Evolutionary conservation across 30 jellyfish, hydroid and myxozoan species (phyloP).

Genomic region (Aurelia sp.): DNA sequence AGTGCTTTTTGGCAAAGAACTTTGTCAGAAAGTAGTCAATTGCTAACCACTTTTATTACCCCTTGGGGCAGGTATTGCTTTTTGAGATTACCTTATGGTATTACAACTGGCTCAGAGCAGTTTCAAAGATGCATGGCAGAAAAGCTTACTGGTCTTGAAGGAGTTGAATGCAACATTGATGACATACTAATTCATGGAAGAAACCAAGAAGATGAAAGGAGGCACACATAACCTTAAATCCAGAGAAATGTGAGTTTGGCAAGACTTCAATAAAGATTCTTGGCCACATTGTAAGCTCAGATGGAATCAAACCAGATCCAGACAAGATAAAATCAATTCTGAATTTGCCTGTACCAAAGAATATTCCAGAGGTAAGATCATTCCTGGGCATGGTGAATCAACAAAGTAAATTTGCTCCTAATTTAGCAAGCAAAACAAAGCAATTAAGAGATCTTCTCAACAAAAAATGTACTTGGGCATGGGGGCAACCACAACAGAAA

Average conservation of each 20-base stretch:
- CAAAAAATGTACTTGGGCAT: slow-evolving; percentile 28
- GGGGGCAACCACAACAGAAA: slow-evolving; percentile 52
- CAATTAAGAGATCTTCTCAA: slow-evolving; percentile 48
- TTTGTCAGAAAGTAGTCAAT: too few species aligned
- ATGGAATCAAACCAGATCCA: slow-evolving; percentile 62
- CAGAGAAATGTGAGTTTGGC: slow-evolving; percentile 53
- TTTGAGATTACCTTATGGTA: slow-evolving; percentile 64
- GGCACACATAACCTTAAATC: slow-evolving; percentile 56
- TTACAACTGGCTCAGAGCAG: slow-evolving; percentile 50
- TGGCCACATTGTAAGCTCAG: slow-evolving; percentile 60
- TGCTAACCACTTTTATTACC: too few species aligned
- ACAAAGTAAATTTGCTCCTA: slow-evolving; percentile 47
- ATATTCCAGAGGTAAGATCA: slow-evolving; percentile 38
- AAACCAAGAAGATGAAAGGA: slow-evolving; percentile 35
- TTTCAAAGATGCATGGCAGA: not conserved
- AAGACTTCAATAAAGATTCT: not conserved
- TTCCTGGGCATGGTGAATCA: slow-evolving; percentile 59
- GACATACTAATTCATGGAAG: slow-evolving; percentile 50
- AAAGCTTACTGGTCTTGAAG: slow-evolving; percentile 29
- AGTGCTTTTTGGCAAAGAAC: too few species aligned
- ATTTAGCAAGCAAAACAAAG: slow-evolving; percentile 40
- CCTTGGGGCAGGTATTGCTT: too few species aligned
- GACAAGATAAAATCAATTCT: slow-evolving; percentile 30
- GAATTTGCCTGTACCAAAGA: slow-evolving; percentile 38
- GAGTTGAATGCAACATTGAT: slow-evolving; percentile 2